These are phyloP conservation scores for Linyphia triangularis DNA, from an alignment of 2,888 invertebrate genomes.

Conservation along the genomic window DNA sequence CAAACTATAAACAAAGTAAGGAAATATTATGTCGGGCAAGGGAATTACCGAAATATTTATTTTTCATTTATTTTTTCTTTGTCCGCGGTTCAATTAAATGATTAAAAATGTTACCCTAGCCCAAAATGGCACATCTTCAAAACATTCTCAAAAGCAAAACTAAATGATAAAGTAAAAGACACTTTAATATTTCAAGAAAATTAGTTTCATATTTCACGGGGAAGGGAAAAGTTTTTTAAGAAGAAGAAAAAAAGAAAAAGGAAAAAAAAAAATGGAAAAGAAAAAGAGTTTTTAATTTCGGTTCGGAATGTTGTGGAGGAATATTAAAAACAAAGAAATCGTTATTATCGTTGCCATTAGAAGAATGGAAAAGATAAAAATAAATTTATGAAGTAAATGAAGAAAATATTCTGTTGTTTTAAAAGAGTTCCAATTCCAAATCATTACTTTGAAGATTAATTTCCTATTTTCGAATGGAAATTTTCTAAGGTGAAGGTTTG, in stretches of 20 bases:
- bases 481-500: constrained; percentile 14
- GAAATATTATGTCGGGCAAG: too few relatives aligned
- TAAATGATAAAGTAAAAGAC: not conserved
- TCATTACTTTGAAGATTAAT: constrained; percentile 49
- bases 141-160: not conserved
- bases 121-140: not conserved
- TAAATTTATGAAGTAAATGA: not conserved
- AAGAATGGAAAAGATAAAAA: constrained; percentile 25
- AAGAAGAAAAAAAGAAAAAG: not conserved
- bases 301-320: constrained; percentile 9
- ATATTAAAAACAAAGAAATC: constrained; percentile 38
- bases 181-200: constrained; percentile 23
- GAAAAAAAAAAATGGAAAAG: constrained; percentile 9
- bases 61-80: too few relatives aligned
- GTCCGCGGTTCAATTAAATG: not conserved
- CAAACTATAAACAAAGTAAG: too few relatives aligned
- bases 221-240: not conserved
- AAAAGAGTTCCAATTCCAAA: constrained; percentile 12
- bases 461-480: constrained; percentile 4
- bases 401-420: constrained; percentile 50
- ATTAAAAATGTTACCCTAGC: not conserved
- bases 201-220: not conserved
- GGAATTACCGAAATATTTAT: too few relatives aligned
- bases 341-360: constrained; percentile 20
- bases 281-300: constrained; percentile 18